Evolutionary conservation across 2,888 invertebrate genomes (phyloP).

Genomic region (Calephelis perditalis): DNA sequence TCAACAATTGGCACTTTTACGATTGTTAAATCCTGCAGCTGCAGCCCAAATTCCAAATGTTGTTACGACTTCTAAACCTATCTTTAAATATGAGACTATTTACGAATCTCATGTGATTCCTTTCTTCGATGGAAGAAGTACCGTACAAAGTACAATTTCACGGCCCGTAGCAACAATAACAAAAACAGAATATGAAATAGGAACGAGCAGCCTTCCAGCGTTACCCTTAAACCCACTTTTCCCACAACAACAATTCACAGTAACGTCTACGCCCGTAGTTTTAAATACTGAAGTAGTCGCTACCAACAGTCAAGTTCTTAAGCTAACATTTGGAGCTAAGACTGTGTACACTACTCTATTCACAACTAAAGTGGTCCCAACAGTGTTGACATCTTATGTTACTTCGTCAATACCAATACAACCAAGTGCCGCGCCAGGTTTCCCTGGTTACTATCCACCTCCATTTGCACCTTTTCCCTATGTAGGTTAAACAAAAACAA

Average conservation of each 20-base stretch:
- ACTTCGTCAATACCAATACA: conserved; percentile 88
- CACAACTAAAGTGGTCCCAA: conserved; percentile 89
- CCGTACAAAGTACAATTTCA: conserved; percentile 87
- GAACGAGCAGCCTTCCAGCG: conserved; percentile 83
- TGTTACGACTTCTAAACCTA: conserved; percentile 87
- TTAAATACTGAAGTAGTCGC: conserved; percentile 87
- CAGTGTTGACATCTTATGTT: conserved; percentile 88
- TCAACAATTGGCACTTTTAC: conserved; percentile 85
- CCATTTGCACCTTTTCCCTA: conserved; percentile 87
- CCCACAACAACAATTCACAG: conserved; percentile 83
- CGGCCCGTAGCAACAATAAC: conserved; percentile 87
- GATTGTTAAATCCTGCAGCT: conserved; percentile 83
- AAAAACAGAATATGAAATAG: conserved; percentile 87
- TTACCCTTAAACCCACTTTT: conserved; percentile 76
- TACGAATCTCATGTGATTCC: conserved; percentile 91
- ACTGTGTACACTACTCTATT: conserved; percentile 92
- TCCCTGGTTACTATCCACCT: conserved; percentile 87
- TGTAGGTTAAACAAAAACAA: conserved; percentile 78
- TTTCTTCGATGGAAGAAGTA: conserved; percentile 85
- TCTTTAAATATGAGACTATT: conserved; percentile 86
- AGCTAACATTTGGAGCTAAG: conserved; percentile 93
- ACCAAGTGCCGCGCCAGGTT: conserved; percentile 78
- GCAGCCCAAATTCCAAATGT: conserved; percentile 83
- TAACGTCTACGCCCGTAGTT: conserved; percentile 89
- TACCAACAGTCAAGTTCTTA: conserved; percentile 89